Conservation (phyloP, 2,888 invertebrate species). For the Nebria salina region DNA sequence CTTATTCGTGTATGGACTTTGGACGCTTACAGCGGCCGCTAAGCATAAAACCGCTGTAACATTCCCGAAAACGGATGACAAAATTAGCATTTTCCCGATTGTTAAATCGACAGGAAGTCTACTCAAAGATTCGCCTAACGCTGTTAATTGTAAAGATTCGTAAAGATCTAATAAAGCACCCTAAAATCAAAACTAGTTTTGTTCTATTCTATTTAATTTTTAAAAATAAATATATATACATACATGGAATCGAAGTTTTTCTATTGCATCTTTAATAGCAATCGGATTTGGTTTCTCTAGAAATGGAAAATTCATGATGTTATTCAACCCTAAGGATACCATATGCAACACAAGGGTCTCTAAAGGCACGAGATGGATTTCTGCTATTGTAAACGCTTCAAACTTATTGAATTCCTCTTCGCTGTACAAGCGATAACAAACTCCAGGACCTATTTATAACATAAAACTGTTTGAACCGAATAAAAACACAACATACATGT, state of each 20-base stretch:
- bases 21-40: constrained; percentile 92
- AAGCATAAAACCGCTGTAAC: constrained; percentile 88
- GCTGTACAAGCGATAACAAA: constrained; percentile 90
- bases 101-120: constrained; percentile 94
- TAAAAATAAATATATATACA: neutral
- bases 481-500: neutral
- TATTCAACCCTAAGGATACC: constrained; percentile 92
- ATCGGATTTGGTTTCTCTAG: constrained; percentile 89
- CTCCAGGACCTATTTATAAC: constrained; percentile 81
- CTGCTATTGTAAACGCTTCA: constrained; percentile 88
- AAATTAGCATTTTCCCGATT: constrained; percentile 94
- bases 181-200: constrained; percentile 18
- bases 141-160: constrained; percentile 69
- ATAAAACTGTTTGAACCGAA: neutral
- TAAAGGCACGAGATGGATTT: constrained; percentile 92
- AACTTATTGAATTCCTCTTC: constrained; percentile 83
- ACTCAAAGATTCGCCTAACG: constrained; percentile 86
- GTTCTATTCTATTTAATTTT: neutral
- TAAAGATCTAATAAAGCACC: constrained; percentile 29
- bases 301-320: constrained; percentile 93
- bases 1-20: constrained; percentile 90
- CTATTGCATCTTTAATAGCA: constrained; percentile 86
- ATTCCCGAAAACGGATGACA: constrained; percentile 89
- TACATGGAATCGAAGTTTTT: constrained; percentile 87
- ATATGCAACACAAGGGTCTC: constrained; percentile 92